phyloP scores from a whole-genome alignment of 2,113 vertebrate genomes.

The Rhizomys pruinosus region DNA sequence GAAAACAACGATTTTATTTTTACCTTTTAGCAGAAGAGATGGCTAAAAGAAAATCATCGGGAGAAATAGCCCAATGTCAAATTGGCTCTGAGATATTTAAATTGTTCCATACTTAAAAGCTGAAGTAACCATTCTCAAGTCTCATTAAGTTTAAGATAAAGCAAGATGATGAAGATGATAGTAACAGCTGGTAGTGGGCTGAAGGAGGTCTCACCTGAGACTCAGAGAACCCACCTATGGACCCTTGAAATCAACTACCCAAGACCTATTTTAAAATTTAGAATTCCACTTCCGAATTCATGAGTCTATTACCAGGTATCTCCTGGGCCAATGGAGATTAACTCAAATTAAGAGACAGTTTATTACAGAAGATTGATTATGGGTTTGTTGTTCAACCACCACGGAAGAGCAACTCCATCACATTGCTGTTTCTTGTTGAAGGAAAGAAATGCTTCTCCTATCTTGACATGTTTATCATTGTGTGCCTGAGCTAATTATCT shows the following conservation, averaged over 20 bases:
- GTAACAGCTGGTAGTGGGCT: neutral
- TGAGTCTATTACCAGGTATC: conserved; percentile 70
- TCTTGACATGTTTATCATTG: conserved; percentile 88
- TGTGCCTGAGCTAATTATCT: conserved; percentile 86
- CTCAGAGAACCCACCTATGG: neutral
- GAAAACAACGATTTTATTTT: conserved; percentile 14
- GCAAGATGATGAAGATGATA: neutral
- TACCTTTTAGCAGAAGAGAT: neutral
- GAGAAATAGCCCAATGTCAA: conserved; percentile 36
- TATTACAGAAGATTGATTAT: conserved; percentile 81
- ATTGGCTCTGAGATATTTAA: conserved; percentile 46
- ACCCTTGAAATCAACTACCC: neutral
- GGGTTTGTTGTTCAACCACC: conserved; percentile 79
- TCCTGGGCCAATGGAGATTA: conserved; percentile 79
- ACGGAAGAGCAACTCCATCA: conserved; percentile 81
- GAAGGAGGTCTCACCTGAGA: neutral
- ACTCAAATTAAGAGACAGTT: conserved; percentile 85
- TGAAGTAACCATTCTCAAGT: neutral
- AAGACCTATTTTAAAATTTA: neutral
- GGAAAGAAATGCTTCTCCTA: conserved; percentile 82
- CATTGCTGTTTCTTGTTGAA: conserved; percentile 83
- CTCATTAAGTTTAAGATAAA: neutral
- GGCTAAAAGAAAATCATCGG: neutral
- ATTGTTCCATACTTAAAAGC: conserved; percentile 14
- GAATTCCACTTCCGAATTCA: conserved; percentile 22